Base-by-base conservation (phyloP, 2,888 invertebrate species). In the Catocala fraxini region DNA sequence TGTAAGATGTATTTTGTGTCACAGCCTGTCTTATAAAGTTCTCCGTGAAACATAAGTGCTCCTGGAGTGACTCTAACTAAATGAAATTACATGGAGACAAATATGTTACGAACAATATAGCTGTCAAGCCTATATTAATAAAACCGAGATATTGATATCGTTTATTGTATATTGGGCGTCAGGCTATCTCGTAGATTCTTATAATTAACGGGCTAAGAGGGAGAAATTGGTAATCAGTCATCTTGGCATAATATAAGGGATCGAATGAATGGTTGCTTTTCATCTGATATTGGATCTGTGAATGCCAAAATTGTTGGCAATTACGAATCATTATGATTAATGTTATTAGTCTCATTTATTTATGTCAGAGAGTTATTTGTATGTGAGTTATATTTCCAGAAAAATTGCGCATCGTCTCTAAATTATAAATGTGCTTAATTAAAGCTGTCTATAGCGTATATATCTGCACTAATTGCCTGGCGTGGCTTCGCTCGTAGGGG, bases 31-130 rank as follows among this genome's bases (percentile, higher is more conserved):
- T 59, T 3, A 59, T 70, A 48, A 52, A 48, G 41, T 54, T 58
- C 45, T 41, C 56, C 12, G 4, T 7, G n/a, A 41, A 56, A n/a
- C 12, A 1, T 7, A 62, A 49, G 42, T 51, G 13, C 56, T 56
- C 6, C 56, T 59, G 33, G 6, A 51, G 54, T 57, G 55, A 47
- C 56, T 60, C 6, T 1, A 56, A 57, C 6, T 15, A 25, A 61
- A 65, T 55, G 7, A 56, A 71, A 70, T 54, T 35, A 61, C 35
- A 59, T 6, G 34, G 41, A 58, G 41, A 41, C 41, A 54, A 58
- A 57, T 53, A 62, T 51, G 51, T 51, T 42, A 6, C n/a, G 43
- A 63, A 49, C 9, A 49, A 58, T 52, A 52, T 53, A 41, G 12
- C 45, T 9, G 12, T 39, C 51, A 13, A 5, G 11, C 9, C 12